Base-by-base conservation (phyloP, 2,113 vertebrate genomes). In the Sakesphorus luctuosus region DNA sequence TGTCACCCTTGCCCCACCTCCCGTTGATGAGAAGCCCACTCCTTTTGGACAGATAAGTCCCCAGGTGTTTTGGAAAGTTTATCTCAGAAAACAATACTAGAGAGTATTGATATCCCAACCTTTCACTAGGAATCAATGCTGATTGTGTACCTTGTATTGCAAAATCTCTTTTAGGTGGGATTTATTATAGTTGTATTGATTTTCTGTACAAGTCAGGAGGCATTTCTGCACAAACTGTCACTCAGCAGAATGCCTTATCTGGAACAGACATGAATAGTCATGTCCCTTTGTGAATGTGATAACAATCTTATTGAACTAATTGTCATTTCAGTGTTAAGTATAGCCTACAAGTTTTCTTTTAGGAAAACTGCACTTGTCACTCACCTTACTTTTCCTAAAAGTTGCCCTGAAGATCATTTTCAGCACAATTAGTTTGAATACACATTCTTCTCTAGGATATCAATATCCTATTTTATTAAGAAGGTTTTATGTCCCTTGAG, bases 171-270 rank as follows among this genome's bases (percentile, higher is more conserved):
- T 50, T 72, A 90, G 23, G 20, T 0, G 0, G 69, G 4, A 79
- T 84, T 91, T 84, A 84, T 25, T 88, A 18, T 23, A n/a, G 38
- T 13, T 55, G 58, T 74, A 91, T 84, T 92, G 87, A 95, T 89
- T 94, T 94, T 81, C 46, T 84, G 29, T 36, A 61, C 43, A 62
- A 62, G 74, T 67, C 65, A 65, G 66, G 71, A 93, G 50, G 66
- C 29, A 13, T n/a, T 84, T 53, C 74, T 90, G 53, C 89, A 76
- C 43, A 59, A 78, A 14, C 5, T 82, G 73, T 75, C 72, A 79
- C 47, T 71, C 53, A 4, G 55, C 61, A 61, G 36, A 90, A 86
- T 53, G 18, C 18, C 18, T 62, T 38, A 44, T 68, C 71, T 38
- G 38, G 11, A 49, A 36, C 18, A 71, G 20, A 56, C 19, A 24